Evolutionary conservation across 1,140 invertebrate genomes (phyloP).

Genomic region (Caenorhabditis brenneri): DNA sequence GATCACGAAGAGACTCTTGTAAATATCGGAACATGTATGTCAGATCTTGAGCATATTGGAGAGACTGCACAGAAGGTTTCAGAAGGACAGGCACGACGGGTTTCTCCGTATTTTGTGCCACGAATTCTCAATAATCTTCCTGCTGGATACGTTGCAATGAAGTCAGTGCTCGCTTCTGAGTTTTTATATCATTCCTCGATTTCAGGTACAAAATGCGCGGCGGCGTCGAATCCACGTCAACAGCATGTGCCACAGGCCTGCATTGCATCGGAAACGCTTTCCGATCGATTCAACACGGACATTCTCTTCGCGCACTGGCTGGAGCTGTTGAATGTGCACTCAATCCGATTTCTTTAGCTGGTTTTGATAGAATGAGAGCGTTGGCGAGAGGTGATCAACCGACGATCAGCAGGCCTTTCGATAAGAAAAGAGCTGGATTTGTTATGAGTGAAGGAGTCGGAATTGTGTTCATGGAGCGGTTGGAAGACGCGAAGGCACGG

Average conservation of each 20-base stretch:
- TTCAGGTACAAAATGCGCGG: constrained; percentile 75
- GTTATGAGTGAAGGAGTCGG: constrained; percentile 96
- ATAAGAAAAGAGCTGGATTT: constrained; percentile 90
- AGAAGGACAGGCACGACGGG: constrained; percentile 72
- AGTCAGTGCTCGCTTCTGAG: constrained; percentile 63
- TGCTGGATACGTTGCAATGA: constrained; percentile 89
- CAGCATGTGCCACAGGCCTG: constrained; percentile 89
- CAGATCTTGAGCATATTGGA: constrained; percentile 87
- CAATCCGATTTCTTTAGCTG: constrained; percentile 85
- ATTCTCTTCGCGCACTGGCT: constrained; percentile 90
- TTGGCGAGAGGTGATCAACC: constrained; percentile 83
- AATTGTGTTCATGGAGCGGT: constrained; percentile 86
- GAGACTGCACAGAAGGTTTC: constrained; percentile 80
- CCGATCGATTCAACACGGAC: constrained; percentile 61
- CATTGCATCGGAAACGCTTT: constrained; percentile 52
- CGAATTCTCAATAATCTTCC: constrained; percentile 92
- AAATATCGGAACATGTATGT: constrained; percentile 92
- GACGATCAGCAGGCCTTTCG: constrained; percentile 85
- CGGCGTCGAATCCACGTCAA: constrained; percentile 94
- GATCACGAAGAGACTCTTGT: constrained; percentile 79
- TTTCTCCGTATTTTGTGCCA: constrained; percentile 94
- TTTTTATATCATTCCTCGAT: too few relatives aligned
- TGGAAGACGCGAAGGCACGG: constrained; percentile 82
- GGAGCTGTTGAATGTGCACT: constrained; percentile 90
- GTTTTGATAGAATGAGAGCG: constrained; percentile 78